These are phyloP conservation scores for Beris chalybata DNA, from an alignment of 2,888 invertebrate genomes.

Conservation along the genomic window DNA sequence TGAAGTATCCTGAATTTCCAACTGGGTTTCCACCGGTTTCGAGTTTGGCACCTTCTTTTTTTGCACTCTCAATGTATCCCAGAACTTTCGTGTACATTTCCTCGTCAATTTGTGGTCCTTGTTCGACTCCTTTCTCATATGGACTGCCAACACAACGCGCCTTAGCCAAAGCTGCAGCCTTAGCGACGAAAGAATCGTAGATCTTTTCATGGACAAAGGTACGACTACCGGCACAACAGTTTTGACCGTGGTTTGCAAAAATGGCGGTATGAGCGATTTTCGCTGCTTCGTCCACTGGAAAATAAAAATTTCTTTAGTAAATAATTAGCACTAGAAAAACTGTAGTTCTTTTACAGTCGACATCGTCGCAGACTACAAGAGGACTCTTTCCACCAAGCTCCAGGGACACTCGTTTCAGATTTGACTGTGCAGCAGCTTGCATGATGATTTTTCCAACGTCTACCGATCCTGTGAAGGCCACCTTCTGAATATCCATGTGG, in stretches of 20 bases:
- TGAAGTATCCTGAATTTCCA: slow-evolving; percentile 72
- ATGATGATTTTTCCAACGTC: slow-evolving; percentile 56
- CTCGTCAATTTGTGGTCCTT: slow-evolving; percentile 83
- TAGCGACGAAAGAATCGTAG: slow-evolving; percentile 82
- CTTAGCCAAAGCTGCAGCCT: slow-evolving; percentile 70
- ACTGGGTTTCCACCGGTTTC: slow-evolving; percentile 72
- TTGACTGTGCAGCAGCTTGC: slow-evolving; percentile 71
- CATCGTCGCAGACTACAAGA: slow-evolving; percentile 79
- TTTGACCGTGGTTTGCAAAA: slow-evolving; percentile 77
- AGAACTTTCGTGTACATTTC: slow-evolving; percentile 77
- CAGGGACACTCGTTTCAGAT: slow-evolving; percentile 79
- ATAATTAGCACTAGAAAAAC: too few species aligned
- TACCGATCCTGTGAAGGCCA: slow-evolving; percentile 81
- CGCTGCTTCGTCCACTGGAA: slow-evolving; percentile 63
- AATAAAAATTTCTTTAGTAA: not conserved
- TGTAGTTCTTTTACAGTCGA: slow-evolving; percentile 62
- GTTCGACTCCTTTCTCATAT: slow-evolving; percentile 66
- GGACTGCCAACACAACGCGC: slow-evolving; percentile 80
- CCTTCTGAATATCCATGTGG: slow-evolving; percentile 71
- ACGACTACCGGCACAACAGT: slow-evolving; percentile 83
- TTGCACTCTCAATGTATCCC: slow-evolving; percentile 74
- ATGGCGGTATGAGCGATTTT: slow-evolving; percentile 67
- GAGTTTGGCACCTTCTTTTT: slow-evolving; percentile 76
- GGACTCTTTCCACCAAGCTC: slow-evolving; percentile 92
- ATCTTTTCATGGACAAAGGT: slow-evolving; percentile 87